A percentile compares a stretch with the other conserved stretches of the same genome.
Evolutionary conservation across 1,140 invertebrate genomes (phyloP).

Genomic region (Danaus plexippus): DNA sequence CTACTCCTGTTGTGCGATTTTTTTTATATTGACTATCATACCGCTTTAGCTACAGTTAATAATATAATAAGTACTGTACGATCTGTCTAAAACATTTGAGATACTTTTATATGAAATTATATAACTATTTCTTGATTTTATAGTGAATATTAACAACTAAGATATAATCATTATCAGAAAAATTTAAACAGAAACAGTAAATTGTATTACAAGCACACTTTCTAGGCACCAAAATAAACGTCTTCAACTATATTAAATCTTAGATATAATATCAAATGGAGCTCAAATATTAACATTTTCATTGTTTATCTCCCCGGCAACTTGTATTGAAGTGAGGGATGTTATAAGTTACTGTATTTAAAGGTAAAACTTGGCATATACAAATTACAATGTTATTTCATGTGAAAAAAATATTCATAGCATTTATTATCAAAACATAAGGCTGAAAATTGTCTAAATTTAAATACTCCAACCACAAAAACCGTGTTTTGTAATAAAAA

Average conservation of each 20-base stretch:
- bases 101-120: too few relatives aligned
- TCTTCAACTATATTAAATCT: slow-evolving; percentile 31
- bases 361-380: slow-evolving; percentile 58
- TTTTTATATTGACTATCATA: too few relatives aligned
- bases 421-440: slow-evolving; percentile 10
- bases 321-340: slow-evolving; percentile 57
- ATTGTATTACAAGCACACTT: slow-evolving; percentile 6
- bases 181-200: too few relatives aligned
- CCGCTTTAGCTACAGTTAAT: too few relatives aligned
- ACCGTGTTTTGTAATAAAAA: slow-evolving; percentile 37
- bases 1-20: too few relatives aligned
- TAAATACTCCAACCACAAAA: slow-evolving; percentile 8
- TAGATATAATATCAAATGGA: slow-evolving; percentile 47
- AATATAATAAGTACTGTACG: too few relatives aligned
- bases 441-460: slow-evolving; percentile 14
- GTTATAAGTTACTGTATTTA: slow-evolving; percentile 65
- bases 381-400: slow-evolving; percentile 23
- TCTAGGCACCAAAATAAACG: slow-evolving; percentile 9
- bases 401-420: slow-evolving; percentile 26
- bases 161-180: too few relatives aligned
- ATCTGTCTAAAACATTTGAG: too few relatives aligned
- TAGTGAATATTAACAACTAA: too few relatives aligned
- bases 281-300: slow-evolving; percentile 56
- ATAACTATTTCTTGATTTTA: too few relatives aligned
- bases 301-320: slow-evolving; percentile 53